Conservation (phyloP, 2,888 invertebrate species). For the Pachycephus smyrnensis region DNA sequence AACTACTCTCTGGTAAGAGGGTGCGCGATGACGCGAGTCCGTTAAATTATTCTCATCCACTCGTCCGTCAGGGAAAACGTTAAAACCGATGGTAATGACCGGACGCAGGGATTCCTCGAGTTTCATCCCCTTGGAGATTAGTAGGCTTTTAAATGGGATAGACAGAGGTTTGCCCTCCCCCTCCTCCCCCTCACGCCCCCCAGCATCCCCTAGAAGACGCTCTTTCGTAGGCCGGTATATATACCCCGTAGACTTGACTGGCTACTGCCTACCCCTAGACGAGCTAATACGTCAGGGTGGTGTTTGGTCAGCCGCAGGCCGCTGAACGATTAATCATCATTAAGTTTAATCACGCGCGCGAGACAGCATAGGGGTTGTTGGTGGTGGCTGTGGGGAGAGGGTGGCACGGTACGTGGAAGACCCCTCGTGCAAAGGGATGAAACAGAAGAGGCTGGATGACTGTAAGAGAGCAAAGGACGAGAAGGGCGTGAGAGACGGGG, state of each 20-base stretch:
- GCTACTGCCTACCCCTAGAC: slow-evolving; percentile 2
- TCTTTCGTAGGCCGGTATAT: slow-evolving; percentile 22
- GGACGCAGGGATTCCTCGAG: neutral
- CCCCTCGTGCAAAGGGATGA: neutral
- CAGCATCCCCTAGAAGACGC: slow-evolving; percentile 30
- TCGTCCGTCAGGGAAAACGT: neutral
- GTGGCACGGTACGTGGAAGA: slow-evolving; percentile 13
- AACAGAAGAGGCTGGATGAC: neutral
- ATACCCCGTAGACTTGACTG: neutral
- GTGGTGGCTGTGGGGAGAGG: too few species aligned
- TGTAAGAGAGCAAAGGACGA: neutral
- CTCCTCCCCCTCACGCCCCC: slow-evolving; percentile 16
- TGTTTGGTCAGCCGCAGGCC: slow-evolving; percentile 27
- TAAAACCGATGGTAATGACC: neutral
- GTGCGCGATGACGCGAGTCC: neutral
- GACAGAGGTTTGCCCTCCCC: neutral
- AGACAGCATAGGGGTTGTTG: neutral
- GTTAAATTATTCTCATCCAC: neutral
- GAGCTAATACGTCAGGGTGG: slow-evolving; percentile 24
- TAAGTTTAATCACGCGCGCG: slow-evolving; percentile 24
- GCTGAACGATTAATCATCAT: slow-evolving; percentile 24
- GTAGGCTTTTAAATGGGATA: neutral
- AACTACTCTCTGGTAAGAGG: neutral
- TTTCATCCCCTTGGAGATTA: neutral
- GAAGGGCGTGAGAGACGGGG: neutral